Percentiles rank a stretch among this genome's conserved stretches.
Conservation (phyloP, 2,797 vertebrate species). For the Crax fasciolata region DNA sequence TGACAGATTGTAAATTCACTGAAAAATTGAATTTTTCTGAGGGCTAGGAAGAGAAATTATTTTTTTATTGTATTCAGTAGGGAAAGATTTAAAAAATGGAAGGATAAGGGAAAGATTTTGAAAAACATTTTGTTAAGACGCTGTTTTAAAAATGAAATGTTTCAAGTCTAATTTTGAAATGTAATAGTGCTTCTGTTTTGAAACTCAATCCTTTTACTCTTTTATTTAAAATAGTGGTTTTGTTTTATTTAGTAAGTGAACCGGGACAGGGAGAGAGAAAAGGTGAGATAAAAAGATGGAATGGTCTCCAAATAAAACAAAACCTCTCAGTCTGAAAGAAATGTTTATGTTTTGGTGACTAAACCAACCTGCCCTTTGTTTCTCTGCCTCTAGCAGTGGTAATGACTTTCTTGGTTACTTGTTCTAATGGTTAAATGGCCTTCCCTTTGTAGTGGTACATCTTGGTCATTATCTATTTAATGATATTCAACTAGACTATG, state of each 20-base stretch:
- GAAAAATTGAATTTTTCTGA: background rate
- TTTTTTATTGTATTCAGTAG: background rate
- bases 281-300: background rate
- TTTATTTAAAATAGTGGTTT: background rate
- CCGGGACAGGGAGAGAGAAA: background rate
- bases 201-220: background rate
- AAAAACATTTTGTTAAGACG: background rate
- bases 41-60: background rate
- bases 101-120: background rate
- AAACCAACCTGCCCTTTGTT: background rate
- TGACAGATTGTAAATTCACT: background rate
- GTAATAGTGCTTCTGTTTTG: background rate
- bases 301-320: background rate
- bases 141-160: background rate
- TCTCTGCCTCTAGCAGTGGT: background rate
- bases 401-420: background rate
- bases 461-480: constrained; percentile 27
- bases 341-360: background rate
- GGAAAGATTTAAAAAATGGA: background rate
- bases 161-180: background rate
- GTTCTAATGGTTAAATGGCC: background rate
- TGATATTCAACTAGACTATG: background rate
- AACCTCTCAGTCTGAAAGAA: background rate
- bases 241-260: background rate
- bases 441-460: background rate